Conservation (phyloP, 2,888 invertebrate genomes). For the Polyommatus iphigenia region DNA sequence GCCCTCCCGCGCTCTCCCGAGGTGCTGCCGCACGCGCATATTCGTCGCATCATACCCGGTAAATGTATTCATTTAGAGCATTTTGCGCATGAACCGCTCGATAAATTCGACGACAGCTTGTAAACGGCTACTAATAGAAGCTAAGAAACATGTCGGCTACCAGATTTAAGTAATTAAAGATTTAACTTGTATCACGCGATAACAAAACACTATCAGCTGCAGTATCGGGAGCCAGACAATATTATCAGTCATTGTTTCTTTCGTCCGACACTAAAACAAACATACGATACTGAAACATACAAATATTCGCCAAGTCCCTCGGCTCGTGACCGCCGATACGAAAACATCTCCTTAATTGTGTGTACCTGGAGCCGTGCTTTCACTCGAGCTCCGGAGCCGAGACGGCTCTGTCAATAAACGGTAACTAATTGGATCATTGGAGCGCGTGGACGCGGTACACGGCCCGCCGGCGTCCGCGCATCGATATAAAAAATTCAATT, state of each 20-base stretch:
- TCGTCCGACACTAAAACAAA: neutral
- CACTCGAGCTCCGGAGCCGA: constrained; percentile 68
- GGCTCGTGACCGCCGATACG: neutral
- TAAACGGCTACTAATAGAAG: constrained; percentile 6
- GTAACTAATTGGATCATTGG: constrained; percentile 74
- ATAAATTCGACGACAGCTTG: constrained; percentile 23
- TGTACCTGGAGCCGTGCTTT: constrained; percentile 42
- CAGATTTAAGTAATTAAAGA: neutral
- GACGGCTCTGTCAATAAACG: constrained; percentile 74
- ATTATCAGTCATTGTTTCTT: constrained; percentile 23
- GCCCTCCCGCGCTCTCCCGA: constrained; percentile 77
- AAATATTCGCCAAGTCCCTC: neutral
- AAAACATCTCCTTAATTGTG: constrained; percentile 20
- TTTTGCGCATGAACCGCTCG: constrained; percentile 32
- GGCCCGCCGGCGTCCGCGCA: constrained; percentile 55
- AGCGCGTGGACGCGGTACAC: constrained; percentile 65
- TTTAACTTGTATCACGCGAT: neutral
- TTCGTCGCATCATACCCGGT: constrained; percentile 60
- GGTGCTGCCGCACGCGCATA: constrained; percentile 70
- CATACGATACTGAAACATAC: neutral
- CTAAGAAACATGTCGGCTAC: neutral
- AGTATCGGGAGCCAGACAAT: constrained; percentile 1
- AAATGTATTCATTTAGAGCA: constrained; percentile 38
- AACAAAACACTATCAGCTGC: constrained; percentile 8
- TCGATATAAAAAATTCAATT: constrained; percentile 41